A percentile compares a stretch with the other conserved stretches of the same genome.
These are phyloP conservation scores for Macaria notata DNA, from an alignment of 2,888 invertebrate genomes.

Conservation along the genomic window DNA sequence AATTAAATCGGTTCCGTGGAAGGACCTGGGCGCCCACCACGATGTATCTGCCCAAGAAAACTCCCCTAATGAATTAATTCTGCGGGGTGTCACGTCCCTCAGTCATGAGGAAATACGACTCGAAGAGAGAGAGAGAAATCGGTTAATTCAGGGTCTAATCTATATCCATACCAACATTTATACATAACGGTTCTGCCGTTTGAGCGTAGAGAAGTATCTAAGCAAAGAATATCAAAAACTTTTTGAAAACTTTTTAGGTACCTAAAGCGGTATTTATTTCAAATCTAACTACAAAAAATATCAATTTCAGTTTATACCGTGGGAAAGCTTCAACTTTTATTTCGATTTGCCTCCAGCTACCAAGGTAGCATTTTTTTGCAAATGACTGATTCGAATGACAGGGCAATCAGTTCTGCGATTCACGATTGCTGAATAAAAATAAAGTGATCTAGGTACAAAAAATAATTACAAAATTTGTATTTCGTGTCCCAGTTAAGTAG, in stretches of 20 bases:
- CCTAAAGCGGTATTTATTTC: slow-evolving; percentile 7
- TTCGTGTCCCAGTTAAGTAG: slow-evolving; percentile 61
- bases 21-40: too few species aligned
- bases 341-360: slow-evolving; percentile 44
- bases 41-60: too few species aligned
- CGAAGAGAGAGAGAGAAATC: too few species aligned
- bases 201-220: too few species aligned
- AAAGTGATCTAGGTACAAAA: slow-evolving; percentile 44
- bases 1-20: too few species aligned
- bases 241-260: background rate
- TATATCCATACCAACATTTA: too few species aligned
- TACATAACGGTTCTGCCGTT: too few species aligned
- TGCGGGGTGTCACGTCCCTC: too few species aligned
- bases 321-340: slow-evolving; percentile 58
- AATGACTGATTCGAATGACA: slow-evolving; percentile 55
- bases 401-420: slow-evolving; percentile 64
- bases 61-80: too few species aligned
- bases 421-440: slow-evolving; percentile 50
- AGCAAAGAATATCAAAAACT: background rate
- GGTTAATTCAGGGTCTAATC: too few species aligned
- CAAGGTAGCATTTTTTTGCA: slow-evolving; percentile 49
- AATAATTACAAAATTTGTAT: slow-evolving; percentile 54
- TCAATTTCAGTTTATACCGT: slow-evolving; percentile 41
- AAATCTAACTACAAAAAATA: slow-evolving; percentile 13
- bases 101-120: too few species aligned